Base-by-base conservation (phyloP, 2,888 invertebrate species). In the Ectemnius continuus region DNA sequence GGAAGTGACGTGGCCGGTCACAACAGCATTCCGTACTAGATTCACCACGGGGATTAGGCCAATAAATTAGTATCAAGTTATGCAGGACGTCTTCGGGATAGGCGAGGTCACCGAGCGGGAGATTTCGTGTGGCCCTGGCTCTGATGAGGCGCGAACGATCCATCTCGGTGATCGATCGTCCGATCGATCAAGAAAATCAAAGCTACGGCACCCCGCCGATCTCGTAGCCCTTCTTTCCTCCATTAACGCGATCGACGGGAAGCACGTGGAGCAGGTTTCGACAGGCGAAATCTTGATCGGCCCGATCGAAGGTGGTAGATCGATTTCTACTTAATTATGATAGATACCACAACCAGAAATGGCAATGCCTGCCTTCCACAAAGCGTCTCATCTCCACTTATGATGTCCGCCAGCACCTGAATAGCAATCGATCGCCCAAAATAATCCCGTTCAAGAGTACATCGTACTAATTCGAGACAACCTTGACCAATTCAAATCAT, bases 51-150 rank as follows among this genome's bases (percentile, higher is more conserved):
- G 58, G 69, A 78, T 74, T 67, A 80, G 75, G 58, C 47, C 69
- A 79, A 82, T 82, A 80, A 80, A 76, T 82, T 79, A 72, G 77
- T 72, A 73, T 73, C 58, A 66, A 82, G 73, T 80, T 73, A 75
- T 67, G 36, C 60, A 61, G 36, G 48, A 64, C 70, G 61, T 63
- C 56, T 48, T 52, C 60, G 64, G 45, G 65, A 69, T 67, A 63
- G n/a, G 36, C 47, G 72, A 66, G 65, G 61, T 75, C 70, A 68
- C 16, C 56, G 65, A 48, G 63, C 70, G 45, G 66, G 57, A 67
- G 57, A 62, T 59, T 76, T 58, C 61, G 36, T 36, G 70, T 56
- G 75, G 67, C 52, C 61, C 62, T 28, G 60, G 45, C 18, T 52
- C 60, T 18, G 64, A 70, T 52, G 68, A 79, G 66, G 72, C 77